Conservation (phyloP, 2,113 vertebrate genomes). For the Ginglymostoma cirratum region DNA sequence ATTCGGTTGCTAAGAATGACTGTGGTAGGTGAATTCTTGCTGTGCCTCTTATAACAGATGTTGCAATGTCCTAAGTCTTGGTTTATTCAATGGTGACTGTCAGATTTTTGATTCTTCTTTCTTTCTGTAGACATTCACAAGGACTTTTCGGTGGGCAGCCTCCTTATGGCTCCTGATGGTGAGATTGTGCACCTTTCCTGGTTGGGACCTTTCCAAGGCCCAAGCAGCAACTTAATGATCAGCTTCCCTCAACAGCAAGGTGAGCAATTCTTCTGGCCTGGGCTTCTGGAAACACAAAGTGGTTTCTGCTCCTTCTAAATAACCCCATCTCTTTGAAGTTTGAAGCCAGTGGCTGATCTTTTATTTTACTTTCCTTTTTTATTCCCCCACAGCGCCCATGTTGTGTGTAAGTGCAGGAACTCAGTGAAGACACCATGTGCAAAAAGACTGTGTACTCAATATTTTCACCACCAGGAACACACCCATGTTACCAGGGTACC, state of each 20-base stretch:
- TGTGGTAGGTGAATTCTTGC: not conserved
- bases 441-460: too few relatives aligned
- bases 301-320: not conserved
- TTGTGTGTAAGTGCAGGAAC: too few relatives aligned
- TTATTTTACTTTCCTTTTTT: not conserved
- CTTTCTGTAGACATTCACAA: conserved; percentile 53
- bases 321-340: not conserved
- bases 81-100: not conserved
- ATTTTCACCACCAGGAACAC: too few relatives aligned
- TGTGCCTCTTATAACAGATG: not conserved
- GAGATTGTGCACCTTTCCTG: conserved; percentile 54
- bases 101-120: conserved; percentile 17
- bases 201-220: conserved; percentile 40
- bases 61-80: not conserved
- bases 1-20: not conserved
- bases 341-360: not conserved
- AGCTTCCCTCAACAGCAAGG: conserved; percentile 38
- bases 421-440: too few relatives aligned
- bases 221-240: conserved; percentile 14
- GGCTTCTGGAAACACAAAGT: not conserved
- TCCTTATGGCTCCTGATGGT: conserved; percentile 56
- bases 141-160: conserved; percentile 45
- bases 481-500: too few relatives aligned
- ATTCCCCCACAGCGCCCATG: too few relatives aligned
- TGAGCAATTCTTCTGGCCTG: conserved; percentile 36